phyloP scores from a whole-genome alignment of 2,888 invertebrate species.

The Trachelus iudaicus region DNA sequence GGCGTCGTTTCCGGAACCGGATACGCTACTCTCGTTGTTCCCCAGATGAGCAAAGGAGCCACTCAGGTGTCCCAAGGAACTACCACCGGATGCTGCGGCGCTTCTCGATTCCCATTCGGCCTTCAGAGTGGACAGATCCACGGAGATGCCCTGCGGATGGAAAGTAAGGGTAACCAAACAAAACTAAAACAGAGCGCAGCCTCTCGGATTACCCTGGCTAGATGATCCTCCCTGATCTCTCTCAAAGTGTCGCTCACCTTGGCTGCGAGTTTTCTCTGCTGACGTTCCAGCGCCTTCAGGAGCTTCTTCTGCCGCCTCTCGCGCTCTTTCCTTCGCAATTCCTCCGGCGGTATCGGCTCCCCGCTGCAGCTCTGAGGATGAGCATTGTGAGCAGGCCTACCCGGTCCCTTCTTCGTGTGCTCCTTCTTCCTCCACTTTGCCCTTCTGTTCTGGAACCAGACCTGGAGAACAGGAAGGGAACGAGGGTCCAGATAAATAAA shows the following conservation, averaged over 20 bases:
- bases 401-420: conserved; percentile 98
- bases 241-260: conserved; percentile 66
- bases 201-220: not conserved
- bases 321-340: conserved; percentile 85
- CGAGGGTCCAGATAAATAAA: not conserved
- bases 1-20: conserved; percentile 61
- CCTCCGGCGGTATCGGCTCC: conserved; percentile 94
- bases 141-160: conserved; percentile 76
- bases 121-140: conserved; percentile 86
- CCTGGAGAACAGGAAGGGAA: conserved; percentile 71
- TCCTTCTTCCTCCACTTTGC: conserved; percentile 99
- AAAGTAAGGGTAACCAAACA: not conserved
- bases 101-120: conserved; percentile 83
- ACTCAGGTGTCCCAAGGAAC: conserved; percentile 44
- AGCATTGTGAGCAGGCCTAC: conserved; percentile 97
- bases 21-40: conserved; percentile 62
- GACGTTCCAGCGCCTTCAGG: conserved; percentile 90
- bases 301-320: conserved; percentile 91
- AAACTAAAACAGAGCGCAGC: not conserved
- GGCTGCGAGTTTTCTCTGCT: conserved; percentile 90
- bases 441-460: conserved; percentile 99
- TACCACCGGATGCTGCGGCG: conserved; percentile 67
- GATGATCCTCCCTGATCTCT: not conserved
- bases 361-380: conserved; percentile 98
- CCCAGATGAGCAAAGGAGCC: conserved; percentile 53